Evolutionary conservation across 2,888 invertebrate genomes (phyloP), one percentile per base, ranked within the genome.

Genomic region (Gonocerus acuteangulatus): DNA sequence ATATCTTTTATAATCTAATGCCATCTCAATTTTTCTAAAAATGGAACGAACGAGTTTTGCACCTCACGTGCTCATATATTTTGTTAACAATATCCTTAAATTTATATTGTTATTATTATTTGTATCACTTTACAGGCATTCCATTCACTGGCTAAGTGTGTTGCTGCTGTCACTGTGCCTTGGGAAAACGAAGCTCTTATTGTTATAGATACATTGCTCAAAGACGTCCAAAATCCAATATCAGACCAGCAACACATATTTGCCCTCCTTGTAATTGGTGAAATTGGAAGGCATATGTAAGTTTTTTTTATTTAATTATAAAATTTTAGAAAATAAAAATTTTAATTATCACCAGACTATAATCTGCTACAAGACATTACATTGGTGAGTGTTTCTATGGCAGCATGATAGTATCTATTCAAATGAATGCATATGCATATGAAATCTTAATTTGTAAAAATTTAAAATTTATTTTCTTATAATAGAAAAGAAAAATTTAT

Each of bases 61-160:
- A 32, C 6, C 32, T 39, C 4, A 39, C 4, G 9, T 39, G 13
- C n/a, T 4, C n/a, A n/a, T n/a, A n/a, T n/a, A n/a, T n/a, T n/a
- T n/a, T n/a, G n/a, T n/a, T n/a, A n/a, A n/a, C n/a, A n/a, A n/a
- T n/a, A n/a, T n/a, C n/a, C n/a, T n/a, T n/a, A n/a, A n/a, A n/a
- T n/a, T n/a, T n/a, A n/a, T n/a, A n/a, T n/a, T n/a, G n/a, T n/a
- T n/a, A n/a, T n/a, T n/a, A n/a, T n/a, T n/a, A n/a, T n/a, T n/a
- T n/a, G n/a, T n/a, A n/a, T n/a, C n/a, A n/a, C n/a, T 34, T 47
- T 62, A 21, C 75, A 82, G 75, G 95, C 95, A 16, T 95, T 90
- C 77, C 92, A 95, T 75, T 95, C 95, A 21, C 80, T 97, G 70
- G 95, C 97, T 4, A 95, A 96, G 74, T 95, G 95, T 74, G 92